These are phyloP conservation scores for Telenomus remus DNA, from an alignment of 1,140 invertebrate genomes.

Conservation along the genomic window DNA sequence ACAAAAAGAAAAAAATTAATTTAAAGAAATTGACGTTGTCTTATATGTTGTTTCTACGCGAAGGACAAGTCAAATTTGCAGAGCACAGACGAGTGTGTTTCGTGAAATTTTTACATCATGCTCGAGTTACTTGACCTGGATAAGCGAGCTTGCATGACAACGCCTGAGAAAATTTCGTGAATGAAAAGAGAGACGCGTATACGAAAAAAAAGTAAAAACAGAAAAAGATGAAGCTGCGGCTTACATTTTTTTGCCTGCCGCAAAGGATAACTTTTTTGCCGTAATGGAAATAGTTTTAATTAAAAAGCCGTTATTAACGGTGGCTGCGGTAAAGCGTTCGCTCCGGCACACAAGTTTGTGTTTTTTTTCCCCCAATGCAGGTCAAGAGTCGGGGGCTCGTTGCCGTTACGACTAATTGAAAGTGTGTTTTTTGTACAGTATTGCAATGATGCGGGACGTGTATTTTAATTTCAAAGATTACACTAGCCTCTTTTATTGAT, in stretches of 20 bases:
- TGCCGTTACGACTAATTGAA: slow-evolving; percentile 13
- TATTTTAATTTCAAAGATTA: slow-evolving; percentile 66
- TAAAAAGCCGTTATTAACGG: too few relatives aligned
- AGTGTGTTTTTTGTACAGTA: slow-evolving; percentile 20
- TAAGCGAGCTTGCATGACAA: slow-evolving; percentile 50
- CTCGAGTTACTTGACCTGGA: slow-evolving; percentile 64
- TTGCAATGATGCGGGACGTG: slow-evolving; percentile 39
- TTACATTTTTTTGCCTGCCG: background rate
- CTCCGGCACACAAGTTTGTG: background rate
- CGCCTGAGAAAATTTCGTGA: slow-evolving; percentile 50
- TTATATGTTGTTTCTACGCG: slow-evolving; percentile 5
- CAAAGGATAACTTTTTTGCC: background rate
- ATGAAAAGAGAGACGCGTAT: slow-evolving; percentile 39
- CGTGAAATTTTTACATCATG: slow-evolving; percentile 62
- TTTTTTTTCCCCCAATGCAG: background rate
- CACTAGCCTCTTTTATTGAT: slow-evolving; percentile 69
- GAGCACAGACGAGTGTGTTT: slow-evolving; percentile 39
- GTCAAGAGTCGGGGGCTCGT: background rate
- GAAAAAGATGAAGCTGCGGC: background rate
- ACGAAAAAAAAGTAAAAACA: slow-evolving; percentile 8
- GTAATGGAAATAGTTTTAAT: too few relatives aligned
- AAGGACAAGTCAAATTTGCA: slow-evolving; percentile 43
- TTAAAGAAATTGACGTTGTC: too few relatives aligned
- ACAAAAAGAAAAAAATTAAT: too few relatives aligned
- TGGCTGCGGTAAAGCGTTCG: background rate